Conservation (phyloP, 1,140 invertebrate genomes). For the Nomia melanderi region DNA sequence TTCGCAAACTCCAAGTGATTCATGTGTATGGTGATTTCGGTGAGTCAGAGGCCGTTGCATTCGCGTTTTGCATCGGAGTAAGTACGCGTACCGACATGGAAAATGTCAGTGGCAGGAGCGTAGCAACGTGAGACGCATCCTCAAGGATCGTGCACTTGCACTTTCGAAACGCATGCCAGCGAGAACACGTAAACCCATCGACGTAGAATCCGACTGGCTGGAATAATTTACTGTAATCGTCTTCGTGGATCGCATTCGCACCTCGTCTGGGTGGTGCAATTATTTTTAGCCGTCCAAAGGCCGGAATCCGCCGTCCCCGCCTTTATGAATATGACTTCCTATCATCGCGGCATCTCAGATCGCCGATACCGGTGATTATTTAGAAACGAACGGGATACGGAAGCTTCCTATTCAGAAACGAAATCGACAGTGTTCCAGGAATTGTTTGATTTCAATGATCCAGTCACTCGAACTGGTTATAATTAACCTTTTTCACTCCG, state of each 20-base stretch:
- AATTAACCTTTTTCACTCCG: too few relatives aligned
- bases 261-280: neutral
- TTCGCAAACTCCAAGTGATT: neutral
- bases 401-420: neutral
- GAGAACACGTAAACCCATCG: constrained; percentile 51
- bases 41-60: constrained; percentile 38
- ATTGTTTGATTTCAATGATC: neutral
- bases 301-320: constrained; percentile 14
- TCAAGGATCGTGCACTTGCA: constrained; percentile 61
- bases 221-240: constrained; percentile 38
- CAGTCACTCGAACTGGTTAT: too few relatives aligned
- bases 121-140: constrained; percentile 64
- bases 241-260: constrained; percentile 34
- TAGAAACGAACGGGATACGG: neutral
- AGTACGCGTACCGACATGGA: constrained; percentile 3
- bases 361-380: neutral
- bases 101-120: constrained; percentile 64
- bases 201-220: constrained; percentile 14
- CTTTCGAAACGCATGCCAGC: constrained; percentile 64
- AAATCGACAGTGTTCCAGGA: neutral
- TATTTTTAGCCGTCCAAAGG: constrained; percentile 25
- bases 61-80: constrained; percentile 36
- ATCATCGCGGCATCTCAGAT: neutral
- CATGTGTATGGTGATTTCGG: neutral
- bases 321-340: neutral